Base-by-base conservation (phyloP, 2,888 invertebrate genomes). In the Eupithecia tripunctaria region DNA sequence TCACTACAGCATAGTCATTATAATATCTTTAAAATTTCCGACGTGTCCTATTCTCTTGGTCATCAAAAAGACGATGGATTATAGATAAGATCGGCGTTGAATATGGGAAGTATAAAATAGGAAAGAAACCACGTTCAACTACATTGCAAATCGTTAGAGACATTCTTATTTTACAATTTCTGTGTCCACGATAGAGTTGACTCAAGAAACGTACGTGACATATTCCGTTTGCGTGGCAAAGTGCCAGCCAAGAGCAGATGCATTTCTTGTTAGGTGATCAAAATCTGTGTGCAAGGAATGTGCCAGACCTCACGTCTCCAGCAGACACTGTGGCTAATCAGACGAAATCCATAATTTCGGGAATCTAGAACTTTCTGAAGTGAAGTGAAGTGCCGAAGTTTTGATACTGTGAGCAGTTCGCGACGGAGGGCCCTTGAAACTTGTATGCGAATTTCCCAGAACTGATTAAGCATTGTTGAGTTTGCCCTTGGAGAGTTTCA, bases 1-100 rank as follows among this genome's bases (percentile, higher is more conserved):
- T 80, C 75, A 66, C 64, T 72, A 74, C 72, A 77, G 70, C 74
- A 64, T 60, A 70, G 69, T 68, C 71, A 70, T 75, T 74, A 63
- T 38, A 18, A 25, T 78, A 73, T 76, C 72, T 72, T 56, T 71
- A 51, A 59, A 47, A 72, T 15, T 14, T 38, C 18, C 18, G 25
- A 38, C 38, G 21, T 63, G 63, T 63, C 14, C n/a, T 38, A 36
- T 38, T 63, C 41, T 41, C 25, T 41, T 14, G 5, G 38, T 21
- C 64, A 25, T 21, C 21, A 60, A 27, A 60, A 15, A 29, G 59
- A 27, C 18, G 51, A 21, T 25, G 14, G 25, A 21, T 51, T 51
- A 21, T 21, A 51, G 5, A 51, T 51, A 25, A 56, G 12, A 5
- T 56, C 25, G 21, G 25, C 25, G 25, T 56, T 56, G 14, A 56